Evolutionary conservation across 2,888 invertebrate species (phyloP).

Genomic region (Galerucella nymphaeae): DNA sequence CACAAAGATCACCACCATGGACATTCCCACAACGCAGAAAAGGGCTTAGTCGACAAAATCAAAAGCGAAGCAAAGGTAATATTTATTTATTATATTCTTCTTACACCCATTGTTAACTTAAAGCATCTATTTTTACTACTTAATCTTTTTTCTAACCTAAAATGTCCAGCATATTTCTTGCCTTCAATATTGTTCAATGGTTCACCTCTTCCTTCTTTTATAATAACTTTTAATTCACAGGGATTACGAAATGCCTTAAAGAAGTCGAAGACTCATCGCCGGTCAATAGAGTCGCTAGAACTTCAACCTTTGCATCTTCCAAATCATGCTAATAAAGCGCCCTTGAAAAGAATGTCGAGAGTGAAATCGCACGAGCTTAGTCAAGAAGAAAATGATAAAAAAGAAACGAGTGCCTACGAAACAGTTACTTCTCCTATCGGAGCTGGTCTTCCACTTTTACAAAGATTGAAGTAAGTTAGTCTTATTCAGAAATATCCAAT

Average conservation of each 20-base stretch:
- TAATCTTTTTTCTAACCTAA: too few relatives aligned
- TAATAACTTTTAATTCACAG: constrained; percentile 55
- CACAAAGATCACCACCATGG: constrained; percentile 55
- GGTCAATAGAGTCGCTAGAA: constrained; percentile 76
- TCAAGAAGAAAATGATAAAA: constrained; percentile 59
- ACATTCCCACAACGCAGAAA: constrained; percentile 59
- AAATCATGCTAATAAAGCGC: constrained; percentile 67
- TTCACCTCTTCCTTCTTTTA: too few relatives aligned
- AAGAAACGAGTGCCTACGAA: constrained; percentile 59
- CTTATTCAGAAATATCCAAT: too few relatives aligned
- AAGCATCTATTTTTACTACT: too few relatives aligned
- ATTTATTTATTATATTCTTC: neutral
- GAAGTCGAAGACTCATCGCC: constrained; percentile 69
- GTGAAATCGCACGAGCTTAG: constrained; percentile 80
- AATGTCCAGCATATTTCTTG: too few relatives aligned
- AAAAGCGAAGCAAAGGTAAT: constrained; percentile 81
- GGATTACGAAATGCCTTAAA: constrained; percentile 72
- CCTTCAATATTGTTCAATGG: too few relatives aligned
- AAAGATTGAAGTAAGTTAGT: constrained; percentile 70
- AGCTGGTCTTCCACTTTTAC: constrained; percentile 84
- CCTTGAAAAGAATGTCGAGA: constrained; percentile 78
- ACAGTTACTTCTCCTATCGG: constrained; percentile 77
- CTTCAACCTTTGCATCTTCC: constrained; percentile 70
- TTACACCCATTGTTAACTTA: neutral
- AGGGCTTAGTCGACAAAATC: constrained; percentile 84